Evolutionary conservation across 2,797 vertebrate genomes (phyloP).

Genomic region (Tangara arthus): DNA sequence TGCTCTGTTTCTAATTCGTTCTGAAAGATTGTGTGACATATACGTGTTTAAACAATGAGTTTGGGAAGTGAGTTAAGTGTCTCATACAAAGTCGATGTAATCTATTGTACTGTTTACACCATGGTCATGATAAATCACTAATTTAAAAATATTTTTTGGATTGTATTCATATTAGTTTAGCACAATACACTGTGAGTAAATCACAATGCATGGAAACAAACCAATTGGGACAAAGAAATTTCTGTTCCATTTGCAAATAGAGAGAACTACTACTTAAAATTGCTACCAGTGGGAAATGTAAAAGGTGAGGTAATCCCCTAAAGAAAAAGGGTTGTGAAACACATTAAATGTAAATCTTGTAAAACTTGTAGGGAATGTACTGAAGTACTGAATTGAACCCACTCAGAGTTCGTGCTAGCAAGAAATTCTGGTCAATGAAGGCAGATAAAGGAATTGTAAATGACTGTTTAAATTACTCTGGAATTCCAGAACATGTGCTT

Average conservation of each 20-base stretch:
- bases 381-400: neutral
- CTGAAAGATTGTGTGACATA: neutral
- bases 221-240: neutral
- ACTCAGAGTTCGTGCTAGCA: neutral
- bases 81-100: neutral
- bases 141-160: neutral
- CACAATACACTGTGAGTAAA: neutral
- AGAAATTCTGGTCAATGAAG: constrained; percentile 15
- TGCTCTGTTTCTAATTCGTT: constrained; percentile 50
- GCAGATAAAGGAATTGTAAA: neutral
- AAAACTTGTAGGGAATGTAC: neutral
- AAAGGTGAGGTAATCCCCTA: constrained; percentile 46
- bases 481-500: neutral
- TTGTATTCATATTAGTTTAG: neutral
- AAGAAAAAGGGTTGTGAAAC: constrained; percentile 17
- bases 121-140: neutral
- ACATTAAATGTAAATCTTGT: constrained; percentile 11
- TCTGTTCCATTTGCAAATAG: constrained; percentile 11
- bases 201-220: neutral
- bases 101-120: neutral
- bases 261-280: constrained; percentile 8
- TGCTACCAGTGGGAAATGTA: constrained; percentile 20
- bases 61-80: neutral
- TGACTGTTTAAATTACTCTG: neutral
- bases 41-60: neutral